Base-by-base conservation (phyloP, 2,797 vertebrate genomes). In the Galago senegalensis region DNA sequence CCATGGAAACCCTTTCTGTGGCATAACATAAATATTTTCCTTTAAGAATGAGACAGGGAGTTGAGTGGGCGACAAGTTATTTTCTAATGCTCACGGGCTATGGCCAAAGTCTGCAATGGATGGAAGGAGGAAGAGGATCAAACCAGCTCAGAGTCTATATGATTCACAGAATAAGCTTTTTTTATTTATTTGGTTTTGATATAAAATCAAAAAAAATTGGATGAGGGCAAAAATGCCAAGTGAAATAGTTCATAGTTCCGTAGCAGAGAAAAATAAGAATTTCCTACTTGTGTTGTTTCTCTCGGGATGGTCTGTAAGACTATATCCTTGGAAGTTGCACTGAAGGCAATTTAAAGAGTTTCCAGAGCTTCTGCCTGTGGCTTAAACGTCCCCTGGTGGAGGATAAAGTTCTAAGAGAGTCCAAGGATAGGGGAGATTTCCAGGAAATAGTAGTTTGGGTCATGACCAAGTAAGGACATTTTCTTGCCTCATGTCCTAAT, bases 1-100 rank as follows among this genome's bases (percentile, higher is more conserved):
- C 98, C 98, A 99, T 99, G 98, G 98, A 98, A 99, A 99, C 98
- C 95, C 97, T 98, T 97, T 98, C 97, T 94, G 97, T 98, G 98
- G 98, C 98, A 98, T 98, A 98, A 98, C 97, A 98, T 97, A 99
- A 99, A 98, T 98, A 98, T 99, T 99, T 98, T 98, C 97, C 98
- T 98, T 98, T 97, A 98, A 98, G 98, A 98, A 96, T 90, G 96
- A 98, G 98, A 96, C 56, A 85, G 96, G 79, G 96, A 97, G 95
- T 98, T 98, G 98, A 98, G 98, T 98, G 98, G 98, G 98, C 73
- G 95, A 99, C 97, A 98, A 98, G 98, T 98, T 98, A 98, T 98
- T 98, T 98, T 98, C 98, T 98, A 97, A 97, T 60, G 95, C 91
- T 97, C 91, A 90, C 53, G 83, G 97, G 95, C 97, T 97, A 93